phyloP scores from a whole-genome alignment of 1,140 invertebrate species.

The Drosophila murphyi region DNA sequence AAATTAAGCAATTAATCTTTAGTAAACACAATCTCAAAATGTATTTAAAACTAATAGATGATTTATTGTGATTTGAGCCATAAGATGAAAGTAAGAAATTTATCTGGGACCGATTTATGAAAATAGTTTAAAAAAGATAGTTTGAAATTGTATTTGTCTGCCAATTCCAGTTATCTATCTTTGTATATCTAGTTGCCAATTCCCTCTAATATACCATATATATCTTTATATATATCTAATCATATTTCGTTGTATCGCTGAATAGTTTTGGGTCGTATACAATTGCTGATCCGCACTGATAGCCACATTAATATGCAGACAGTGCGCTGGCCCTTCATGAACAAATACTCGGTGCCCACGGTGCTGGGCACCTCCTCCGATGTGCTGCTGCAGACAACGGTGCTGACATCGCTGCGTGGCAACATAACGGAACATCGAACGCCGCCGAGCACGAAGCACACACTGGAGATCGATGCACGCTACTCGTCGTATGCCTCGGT shows the following conservation, averaged over 20 bases:
- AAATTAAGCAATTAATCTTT: too few species aligned
- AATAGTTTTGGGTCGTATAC: conserved; percentile 69
- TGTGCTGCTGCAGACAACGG: conserved; percentile 85
- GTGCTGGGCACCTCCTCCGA: conserved; percentile 86
- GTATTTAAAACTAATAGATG: too few species aligned
- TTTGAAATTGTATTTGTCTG: too few species aligned
- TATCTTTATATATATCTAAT: too few species aligned
- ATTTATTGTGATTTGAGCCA: too few species aligned
- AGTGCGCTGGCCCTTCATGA: conserved; percentile 82
- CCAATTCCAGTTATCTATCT: too few species aligned
- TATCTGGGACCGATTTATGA: too few species aligned
- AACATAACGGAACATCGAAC: conserved; percentile 85
- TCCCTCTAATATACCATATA: too few species aligned
- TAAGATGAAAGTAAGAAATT: too few species aligned
- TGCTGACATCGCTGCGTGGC: conserved; percentile 86
- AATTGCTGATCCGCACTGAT: conserved; percentile 67
- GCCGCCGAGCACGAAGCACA: conserved; percentile 84
- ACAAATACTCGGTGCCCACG: conserved; percentile 85
- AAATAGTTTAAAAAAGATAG: too few species aligned
- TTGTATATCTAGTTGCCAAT: too few species aligned
- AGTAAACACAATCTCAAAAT: too few species aligned
- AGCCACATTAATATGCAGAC: conserved; percentile 83
- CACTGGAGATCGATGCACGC: conserved; percentile 86
- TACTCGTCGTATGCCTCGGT: conserved; percentile 87
- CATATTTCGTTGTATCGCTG: not conserved